Evolutionary conservation across 2,797 vertebrate species (phyloP), one percentile per base, ranked within the genome.

Genomic region (Graptemys geographica): DNA sequence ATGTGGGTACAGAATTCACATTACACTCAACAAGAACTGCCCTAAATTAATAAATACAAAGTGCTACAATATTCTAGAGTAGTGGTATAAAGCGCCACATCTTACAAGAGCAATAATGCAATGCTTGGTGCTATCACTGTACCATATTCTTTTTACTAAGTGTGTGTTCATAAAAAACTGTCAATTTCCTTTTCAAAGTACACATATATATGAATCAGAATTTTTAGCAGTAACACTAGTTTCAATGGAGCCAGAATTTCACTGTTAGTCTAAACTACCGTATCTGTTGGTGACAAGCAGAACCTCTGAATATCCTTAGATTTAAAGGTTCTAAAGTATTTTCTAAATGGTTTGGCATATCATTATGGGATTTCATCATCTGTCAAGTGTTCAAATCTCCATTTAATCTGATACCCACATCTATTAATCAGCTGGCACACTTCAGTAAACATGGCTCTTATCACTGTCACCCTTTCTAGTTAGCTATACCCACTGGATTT

Each of bases 311-410:
- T 78, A 74, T 28, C 33, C 19, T 55, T 53, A 84, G 31, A 87
- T 86, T 76, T 44, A 81, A 87, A 95, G 88, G 41, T 72, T 88
- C 65, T 79, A 9, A 83, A 59, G 44, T 16, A 59, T 78, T 13
- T 93, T 83, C 81, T 80, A 81, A 90, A 51, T 25, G 6, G n/a
- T 51, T 86, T 49, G 3, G 15, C 33, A 95, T 80, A 41, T 84
- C 44, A 83, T 93, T 81, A 90, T 7, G 37, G 31, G 55, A 79
- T 90, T 89, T 96, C 76, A 91, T 95, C 95, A 96, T 86, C 80
- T 51, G 10, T 78, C 31, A 90, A 81, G 41, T 2, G 3, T 82
- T 59, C 80, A 88, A 57, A 82, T 92, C 92, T 89, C 79, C 87
- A 87, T 96, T 96, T 93, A 92, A 21, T 94, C 5, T 0, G 69